Conservation (phyloP, 1,140 invertebrate genomes). For the Anagrus nilaparvatae region DNA sequence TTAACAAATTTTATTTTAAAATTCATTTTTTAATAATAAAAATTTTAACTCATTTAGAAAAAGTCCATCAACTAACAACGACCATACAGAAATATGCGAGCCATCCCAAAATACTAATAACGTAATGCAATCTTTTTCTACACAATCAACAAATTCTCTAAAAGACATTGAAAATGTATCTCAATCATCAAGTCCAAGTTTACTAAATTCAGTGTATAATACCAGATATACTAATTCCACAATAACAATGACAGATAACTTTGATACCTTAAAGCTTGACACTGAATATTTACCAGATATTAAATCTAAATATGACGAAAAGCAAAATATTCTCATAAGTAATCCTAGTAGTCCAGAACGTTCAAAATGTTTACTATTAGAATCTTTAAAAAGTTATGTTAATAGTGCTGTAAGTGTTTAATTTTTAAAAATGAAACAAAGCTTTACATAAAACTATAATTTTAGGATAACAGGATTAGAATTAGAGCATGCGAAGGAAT, state of each 20-base stretch:
- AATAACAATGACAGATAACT: not conserved
- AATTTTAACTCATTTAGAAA: constrained; percentile 23
- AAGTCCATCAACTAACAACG: constrained; percentile 28
- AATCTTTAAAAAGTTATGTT: constrained; percentile 53
- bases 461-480: constrained; percentile 62
- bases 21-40: not conserved
- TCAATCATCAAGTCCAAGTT: constrained; percentile 31
- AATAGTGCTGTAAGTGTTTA: constrained; percentile 51
- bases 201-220: constrained; percentile 18
- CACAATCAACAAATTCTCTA: constrained; percentile 29
- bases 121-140: constrained; percentile 19
- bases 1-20: not conserved
- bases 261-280: constrained; percentile 9
- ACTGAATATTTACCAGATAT: too few species aligned
- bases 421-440: not conserved
- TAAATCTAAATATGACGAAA: constrained; percentile 8
- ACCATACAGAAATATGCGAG: constrained; percentile 9
- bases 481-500: constrained; percentile 66
- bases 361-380: constrained; percentile 52
- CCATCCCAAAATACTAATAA: constrained; percentile 6
- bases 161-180: constrained; percentile 28
- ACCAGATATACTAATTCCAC: not conserved
- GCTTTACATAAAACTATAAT: constrained; percentile 18
- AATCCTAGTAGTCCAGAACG: constrained; percentile 26
- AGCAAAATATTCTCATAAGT: constrained; percentile 14